Evolutionary conservation across 30 jellyfish, hydroid and myxozoan species (phyloP).

Genomic region (Pelagia noctiluca): DNA sequence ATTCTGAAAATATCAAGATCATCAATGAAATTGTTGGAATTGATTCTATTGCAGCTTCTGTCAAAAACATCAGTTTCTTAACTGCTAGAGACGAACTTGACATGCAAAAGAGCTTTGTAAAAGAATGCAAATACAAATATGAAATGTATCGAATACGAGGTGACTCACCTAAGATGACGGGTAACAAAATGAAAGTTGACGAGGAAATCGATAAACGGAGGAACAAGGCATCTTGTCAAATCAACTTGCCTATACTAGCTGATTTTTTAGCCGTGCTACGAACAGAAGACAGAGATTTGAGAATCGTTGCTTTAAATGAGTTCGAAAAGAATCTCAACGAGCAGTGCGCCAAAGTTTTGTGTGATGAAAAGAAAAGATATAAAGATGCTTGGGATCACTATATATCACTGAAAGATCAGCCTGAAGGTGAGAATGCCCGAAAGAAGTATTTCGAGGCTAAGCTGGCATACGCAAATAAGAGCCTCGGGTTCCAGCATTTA

Average conservation of each 20-base stretch:
- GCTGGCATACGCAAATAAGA: background rate
- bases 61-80: background rate
- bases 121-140: background rate
- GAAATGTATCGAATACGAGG: background rate
- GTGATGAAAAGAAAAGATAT: background rate
- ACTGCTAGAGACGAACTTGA: background rate
- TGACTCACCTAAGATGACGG: background rate
- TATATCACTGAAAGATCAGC: background rate
- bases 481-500: background rate
- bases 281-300: background rate
- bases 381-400: background rate
- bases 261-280: background rate
- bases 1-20: background rate
- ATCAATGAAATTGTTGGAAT: background rate
- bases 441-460: too few species aligned
- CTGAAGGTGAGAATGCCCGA: background rate
- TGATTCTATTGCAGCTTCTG: slow-evolving; percentile 2
- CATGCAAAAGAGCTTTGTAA: background rate
- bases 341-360: background rate
- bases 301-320: background rate
- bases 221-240: background rate
- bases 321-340: background rate
- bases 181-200: background rate
- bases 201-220: background rate
- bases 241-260: background rate